phyloP scores from a whole-genome alignment of 2,888 invertebrate genomes.

The Dascillus cervinus region DNA sequence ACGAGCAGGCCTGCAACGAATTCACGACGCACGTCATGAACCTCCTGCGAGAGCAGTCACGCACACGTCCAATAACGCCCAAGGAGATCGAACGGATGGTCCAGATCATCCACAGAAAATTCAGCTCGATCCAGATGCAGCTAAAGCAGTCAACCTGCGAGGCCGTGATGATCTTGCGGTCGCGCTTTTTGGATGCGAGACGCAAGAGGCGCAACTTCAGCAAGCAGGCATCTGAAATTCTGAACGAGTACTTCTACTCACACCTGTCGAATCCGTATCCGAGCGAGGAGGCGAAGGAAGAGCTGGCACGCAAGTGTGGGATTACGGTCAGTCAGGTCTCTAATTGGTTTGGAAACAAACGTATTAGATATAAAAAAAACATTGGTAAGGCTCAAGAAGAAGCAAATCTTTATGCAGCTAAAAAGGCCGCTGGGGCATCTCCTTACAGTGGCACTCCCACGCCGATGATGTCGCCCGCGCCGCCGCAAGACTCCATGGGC shows the following conservation, averaged over 20 bases:
- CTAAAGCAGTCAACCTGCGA: slow-evolving; percentile 99
- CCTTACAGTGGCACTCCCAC: slow-evolving; percentile 81
- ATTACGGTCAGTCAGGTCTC: slow-evolving; percentile 94
- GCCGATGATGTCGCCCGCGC: slow-evolving; percentile 93
- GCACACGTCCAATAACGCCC: slow-evolving; percentile 95
- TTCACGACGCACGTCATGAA: slow-evolving; percentile 99
- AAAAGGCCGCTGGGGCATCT: slow-evolving; percentile 83
- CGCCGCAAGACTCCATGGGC: slow-evolving; percentile 87
- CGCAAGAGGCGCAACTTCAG: slow-evolving; percentile 97
- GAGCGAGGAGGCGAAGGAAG: slow-evolving; percentile 99
- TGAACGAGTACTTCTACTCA: slow-evolving; percentile 99
- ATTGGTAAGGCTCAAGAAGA: slow-evolving; percentile 99
- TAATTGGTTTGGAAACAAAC: slow-evolving; percentile 99
- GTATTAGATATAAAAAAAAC: slow-evolving; percentile 99
- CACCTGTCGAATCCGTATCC: slow-evolving; percentile 99
- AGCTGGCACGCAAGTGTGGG: slow-evolving; percentile 96
- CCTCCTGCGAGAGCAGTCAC: slow-evolving; percentile 89
- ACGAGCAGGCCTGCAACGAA: slow-evolving; percentile 99
- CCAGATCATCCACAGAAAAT: slow-evolving; percentile 96
- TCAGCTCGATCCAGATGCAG: slow-evolving; percentile 97
- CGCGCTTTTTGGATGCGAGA: slow-evolving; percentile 70
- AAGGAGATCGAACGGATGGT: slow-evolving; percentile 99
- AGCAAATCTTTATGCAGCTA: slow-evolving; percentile 97
- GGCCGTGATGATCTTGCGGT: slow-evolving; percentile 97
- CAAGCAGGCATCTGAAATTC: slow-evolving; percentile 98